Conservation (phyloP, 2,888 invertebrate genomes). For the Athetis lepigone region DNA sequence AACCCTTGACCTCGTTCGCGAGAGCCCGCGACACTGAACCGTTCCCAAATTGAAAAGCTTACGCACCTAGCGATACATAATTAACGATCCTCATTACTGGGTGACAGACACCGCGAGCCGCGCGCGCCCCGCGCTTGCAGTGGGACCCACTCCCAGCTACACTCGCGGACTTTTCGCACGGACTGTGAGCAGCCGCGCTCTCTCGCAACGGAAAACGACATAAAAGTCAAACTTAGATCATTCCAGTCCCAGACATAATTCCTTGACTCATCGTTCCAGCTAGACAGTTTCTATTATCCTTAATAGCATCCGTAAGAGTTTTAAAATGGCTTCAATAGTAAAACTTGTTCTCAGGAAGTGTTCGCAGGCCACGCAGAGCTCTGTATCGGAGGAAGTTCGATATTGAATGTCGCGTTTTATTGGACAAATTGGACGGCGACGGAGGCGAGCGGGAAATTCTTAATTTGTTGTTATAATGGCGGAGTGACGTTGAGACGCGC, state of each 20-base stretch:
- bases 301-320: conserved; percentile 89
- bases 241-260: conserved; percentile 84
- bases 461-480: conserved; percentile 70
- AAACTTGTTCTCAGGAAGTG: conserved; percentile 86
- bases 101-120: conserved; percentile 77
- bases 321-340: conserved; percentile 87
- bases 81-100: conserved; percentile 89
- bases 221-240: conserved; percentile 87
- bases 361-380: conserved; percentile 83
- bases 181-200: conserved; percentile 62
- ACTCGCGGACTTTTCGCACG: conserved; percentile 65
- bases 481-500: conserved; percentile 55
- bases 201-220: conserved; percentile 73
- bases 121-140: conserved; percentile 53
- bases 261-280: conserved; percentile 84
- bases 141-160: conserved; percentile 46
- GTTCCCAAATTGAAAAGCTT: conserved; percentile 81
- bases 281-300: conserved; percentile 89
- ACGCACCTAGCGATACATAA: conserved; percentile 89
- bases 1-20: conserved; percentile 89
- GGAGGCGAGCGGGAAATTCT: conserved; percentile 70
- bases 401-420: conserved; percentile 86
- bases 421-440: conserved; percentile 81
- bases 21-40: conserved; percentile 85
- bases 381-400: conserved; percentile 80